Conservation (phyloP, 2,888 invertebrate genomes). For the Gari tellinella region DNA sequence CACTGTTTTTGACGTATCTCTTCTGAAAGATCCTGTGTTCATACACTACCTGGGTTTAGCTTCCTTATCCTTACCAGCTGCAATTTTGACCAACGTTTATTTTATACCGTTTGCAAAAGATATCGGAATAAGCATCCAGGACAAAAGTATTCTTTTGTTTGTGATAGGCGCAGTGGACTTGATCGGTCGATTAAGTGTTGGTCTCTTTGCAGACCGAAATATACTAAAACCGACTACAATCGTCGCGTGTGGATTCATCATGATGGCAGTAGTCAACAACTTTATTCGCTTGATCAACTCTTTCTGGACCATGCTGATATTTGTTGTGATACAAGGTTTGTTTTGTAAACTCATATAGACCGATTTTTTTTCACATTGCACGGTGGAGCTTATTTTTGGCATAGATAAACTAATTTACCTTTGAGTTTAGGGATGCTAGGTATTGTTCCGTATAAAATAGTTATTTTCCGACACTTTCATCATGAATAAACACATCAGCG, state of each 20-base stretch:
- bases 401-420: no score
- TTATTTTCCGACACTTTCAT: no score
- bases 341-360: no score
- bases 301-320: conserved; percentile 18
- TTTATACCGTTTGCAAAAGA: conserved; percentile 24
- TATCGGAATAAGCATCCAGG: conserved; percentile 10
- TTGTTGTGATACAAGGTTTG: conserved; percentile 30
- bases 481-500: no score
- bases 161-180: conserved; percentile 15
- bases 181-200: conserved; percentile 6
- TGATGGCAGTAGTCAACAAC: conserved; percentile 9
- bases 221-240: conserved; percentile 23
- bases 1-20: conserved; percentile 18
- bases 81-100: conserved; percentile 13
- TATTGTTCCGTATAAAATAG: no score
- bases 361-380: no score
- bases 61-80: conserved; percentile 5
- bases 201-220: conserved; percentile 20
- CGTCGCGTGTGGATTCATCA: conserved; percentile 1
- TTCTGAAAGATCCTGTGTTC: conserved; percentile 22
- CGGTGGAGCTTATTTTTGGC: no score
- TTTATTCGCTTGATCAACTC: conserved; percentile 17
- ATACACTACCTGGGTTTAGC: conserved; percentile 18
- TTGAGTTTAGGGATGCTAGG: no score
- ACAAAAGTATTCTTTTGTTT: conserved; percentile 13